Evolutionary conservation across 2,113 vertebrate genomes (phyloP).

Genomic region (Mystacornis crossleyi): DNA sequence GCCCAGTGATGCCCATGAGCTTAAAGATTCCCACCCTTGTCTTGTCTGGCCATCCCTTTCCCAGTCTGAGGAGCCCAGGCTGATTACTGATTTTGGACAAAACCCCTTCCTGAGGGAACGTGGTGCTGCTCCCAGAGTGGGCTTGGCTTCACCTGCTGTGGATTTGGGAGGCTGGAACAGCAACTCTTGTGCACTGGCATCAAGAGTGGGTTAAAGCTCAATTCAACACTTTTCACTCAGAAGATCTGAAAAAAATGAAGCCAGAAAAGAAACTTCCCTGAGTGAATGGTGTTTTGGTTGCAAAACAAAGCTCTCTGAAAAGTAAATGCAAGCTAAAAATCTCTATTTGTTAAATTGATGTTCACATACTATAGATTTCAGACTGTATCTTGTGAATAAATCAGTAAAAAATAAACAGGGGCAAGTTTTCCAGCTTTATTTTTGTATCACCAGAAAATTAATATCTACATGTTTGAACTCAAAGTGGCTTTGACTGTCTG

Average conservation of each 20-base stretch:
- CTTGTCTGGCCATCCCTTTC: neutral
- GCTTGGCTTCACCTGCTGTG: fast-evolving
- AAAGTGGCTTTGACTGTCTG: neutral
- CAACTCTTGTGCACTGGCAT: fast-evolving
- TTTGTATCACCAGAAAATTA: neutral
- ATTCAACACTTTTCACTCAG: neutral
- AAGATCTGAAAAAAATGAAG: neutral
- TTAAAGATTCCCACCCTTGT: neutral
- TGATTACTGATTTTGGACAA: neutral
- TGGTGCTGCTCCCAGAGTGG: neutral
- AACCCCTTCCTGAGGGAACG: neutral
- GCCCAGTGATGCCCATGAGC: fast-evolving
- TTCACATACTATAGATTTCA: neutral
- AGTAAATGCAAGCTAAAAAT: neutral
- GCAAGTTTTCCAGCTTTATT: neutral
- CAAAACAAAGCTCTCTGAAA: neutral
- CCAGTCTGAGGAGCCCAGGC: neutral
- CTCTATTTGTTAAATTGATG: neutral
- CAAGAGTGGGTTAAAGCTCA: neutral
- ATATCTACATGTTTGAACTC: neutral
- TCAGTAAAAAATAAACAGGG: neutral
- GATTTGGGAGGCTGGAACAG: neutral
- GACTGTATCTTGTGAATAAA: neutral
- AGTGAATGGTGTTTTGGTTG: neutral
- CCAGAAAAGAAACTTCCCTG: neutral